Evolutionary conservation across 2,113 vertebrate species (phyloP), one percentile per base, ranked within the genome.

Genomic region (Prunella fulvescens): DNA sequence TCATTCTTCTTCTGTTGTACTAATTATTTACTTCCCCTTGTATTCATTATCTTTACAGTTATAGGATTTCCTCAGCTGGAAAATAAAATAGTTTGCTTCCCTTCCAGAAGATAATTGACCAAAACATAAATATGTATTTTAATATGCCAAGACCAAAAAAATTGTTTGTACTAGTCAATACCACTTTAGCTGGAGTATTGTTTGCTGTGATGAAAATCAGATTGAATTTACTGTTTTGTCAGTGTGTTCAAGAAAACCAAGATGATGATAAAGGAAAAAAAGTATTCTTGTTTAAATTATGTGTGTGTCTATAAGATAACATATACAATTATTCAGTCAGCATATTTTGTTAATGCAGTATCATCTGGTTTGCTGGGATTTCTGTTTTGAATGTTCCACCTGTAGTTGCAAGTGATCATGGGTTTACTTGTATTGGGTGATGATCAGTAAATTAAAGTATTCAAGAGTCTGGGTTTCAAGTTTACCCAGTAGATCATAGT

Each of bases 61-160:
- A 56, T 8, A 92, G 82, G 24, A 78, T 93, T 89, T 96, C 53
- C 81, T 91, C 86, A 73, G 50, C 29, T 92, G 62, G 72, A 88
- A 88, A 92, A 73, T 47, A 47, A 66, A 88, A 79, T 35, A 65
- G 4, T 54, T 82, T 62, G 71, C 12, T 79, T 42, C 37, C 29
- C n/a, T 90, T 70, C 60, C 61, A 62, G 42, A 70, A 86, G 53
- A 94, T 81, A 54, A 88, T 7, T 72, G 73, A 40, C 62, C 67
- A 74, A 66, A 94, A 33, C 9, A 42, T 10, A n/a, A 33, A 37
- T 47, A 40, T 17, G 20, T 58, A 24, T 84, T 70, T 89, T 60
- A 78, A 51, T 22, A 31, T 19, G 60, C 28, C 40, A 53, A 50
- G 37, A 35, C 26, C 37, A 54, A 45, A 23, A 10, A 42, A 54